A percentile compares a stretch with the other conserved stretches of the same genome.
phyloP scores from a whole-genome alignment of 2,113 vertebrate species.

The Etheostoma cragini region DNA sequence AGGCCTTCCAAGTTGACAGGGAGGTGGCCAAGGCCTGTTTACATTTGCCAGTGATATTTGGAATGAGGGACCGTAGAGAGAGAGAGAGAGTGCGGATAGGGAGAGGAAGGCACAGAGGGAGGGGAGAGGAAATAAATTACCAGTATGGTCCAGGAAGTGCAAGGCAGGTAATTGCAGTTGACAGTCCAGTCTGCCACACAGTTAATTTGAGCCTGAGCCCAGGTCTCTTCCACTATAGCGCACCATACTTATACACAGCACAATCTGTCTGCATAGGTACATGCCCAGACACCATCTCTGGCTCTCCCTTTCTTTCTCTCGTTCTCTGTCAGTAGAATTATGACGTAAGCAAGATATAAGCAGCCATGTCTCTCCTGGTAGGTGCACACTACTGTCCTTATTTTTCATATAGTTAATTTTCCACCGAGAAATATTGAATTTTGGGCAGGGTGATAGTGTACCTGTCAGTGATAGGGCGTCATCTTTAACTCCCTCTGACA shows the following conservation, averaged over 20 bases:
- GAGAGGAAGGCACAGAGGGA: conserved; percentile 69
- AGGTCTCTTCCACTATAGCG: conserved; percentile 82
- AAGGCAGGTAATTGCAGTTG: conserved; percentile 90
- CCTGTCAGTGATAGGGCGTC: conserved; percentile 81
- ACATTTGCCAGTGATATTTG: conserved; percentile 73
- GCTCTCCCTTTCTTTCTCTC: conserved; percentile 82
- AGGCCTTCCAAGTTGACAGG: conserved; percentile 73
- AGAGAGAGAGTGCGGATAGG: conserved; percentile 39
- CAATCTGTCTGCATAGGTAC: conserved; percentile 90
- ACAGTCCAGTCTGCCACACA: conserved; percentile 91
- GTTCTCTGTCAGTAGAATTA: conserved; percentile 76
- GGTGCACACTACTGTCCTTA: conserved; percentile 73
- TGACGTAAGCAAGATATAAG: conserved; percentile 78
- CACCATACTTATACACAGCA: conserved; percentile 85
- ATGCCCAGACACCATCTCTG: conserved; percentile 86
- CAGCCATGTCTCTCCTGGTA: conserved; percentile 63
- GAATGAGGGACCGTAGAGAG: conserved; percentile 57
- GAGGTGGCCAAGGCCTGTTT: conserved; percentile 74
- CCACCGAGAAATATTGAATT: conserved; percentile 75
- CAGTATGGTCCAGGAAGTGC: conserved; percentile 87
- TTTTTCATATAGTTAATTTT: conserved; percentile 81
- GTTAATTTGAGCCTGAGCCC: conserved; percentile 96
- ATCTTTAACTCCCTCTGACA: conserved; percentile 83
- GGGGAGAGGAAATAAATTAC: conserved; percentile 79
- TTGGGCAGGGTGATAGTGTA: conserved; percentile 76